Percentiles rank a stretch among this genome's conserved stretches.
These are phyloP conservation scores for Tupaia chinensis DNA, from an alignment of 2,113 vertebrate species.

Conservation along the genomic window DNA sequence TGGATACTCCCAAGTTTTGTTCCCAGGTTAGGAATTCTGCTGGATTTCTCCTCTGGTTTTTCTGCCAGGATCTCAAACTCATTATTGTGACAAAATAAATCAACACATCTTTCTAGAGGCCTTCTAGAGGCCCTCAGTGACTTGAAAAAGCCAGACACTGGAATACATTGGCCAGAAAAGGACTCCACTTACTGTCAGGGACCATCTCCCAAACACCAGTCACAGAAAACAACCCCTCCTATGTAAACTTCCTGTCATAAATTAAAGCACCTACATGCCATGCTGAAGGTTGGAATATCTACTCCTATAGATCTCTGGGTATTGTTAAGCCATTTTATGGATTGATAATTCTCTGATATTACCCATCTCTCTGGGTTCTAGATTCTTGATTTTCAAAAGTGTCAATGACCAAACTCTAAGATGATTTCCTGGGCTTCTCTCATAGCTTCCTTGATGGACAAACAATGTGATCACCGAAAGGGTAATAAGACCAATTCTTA, in stretches of 20 bases:
- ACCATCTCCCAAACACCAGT: slow-evolving; percentile 52
- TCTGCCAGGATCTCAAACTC: slow-evolving; percentile 52
- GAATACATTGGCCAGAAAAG: slow-evolving; percentile 60
- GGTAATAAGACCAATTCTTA: not conserved
- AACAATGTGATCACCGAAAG: slow-evolving; percentile 11
- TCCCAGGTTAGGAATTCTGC: not conserved
- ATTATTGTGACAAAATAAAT: slow-evolving; percentile 53
- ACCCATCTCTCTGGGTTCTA: slow-evolving; percentile 2
- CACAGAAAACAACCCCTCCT: slow-evolving; percentile 53
- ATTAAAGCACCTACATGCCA: slow-evolving; percentile 11
- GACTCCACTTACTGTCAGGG: slow-evolving; percentile 31
- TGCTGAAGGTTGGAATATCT: not conserved
- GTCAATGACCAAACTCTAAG: not conserved
- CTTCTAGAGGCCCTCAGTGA: slow-evolving; percentile 26
- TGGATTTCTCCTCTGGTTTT: slow-evolving; percentile 49
- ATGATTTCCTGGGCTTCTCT: not conserved
- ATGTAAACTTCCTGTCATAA: slow-evolving; percentile 40
- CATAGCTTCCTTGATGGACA: not conserved
- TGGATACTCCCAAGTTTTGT: not conserved
- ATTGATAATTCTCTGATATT: not conserved
- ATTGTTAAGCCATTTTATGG: not conserved
- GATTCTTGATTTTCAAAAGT: slow-evolving; percentile 28
- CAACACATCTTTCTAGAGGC: slow-evolving; percentile 56
- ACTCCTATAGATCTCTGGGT: not conserved
- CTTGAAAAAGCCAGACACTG: slow-evolving; percentile 62